Conservation (phyloP, 2,113 vertebrate species). For the Erinaceus europaeus region DNA sequence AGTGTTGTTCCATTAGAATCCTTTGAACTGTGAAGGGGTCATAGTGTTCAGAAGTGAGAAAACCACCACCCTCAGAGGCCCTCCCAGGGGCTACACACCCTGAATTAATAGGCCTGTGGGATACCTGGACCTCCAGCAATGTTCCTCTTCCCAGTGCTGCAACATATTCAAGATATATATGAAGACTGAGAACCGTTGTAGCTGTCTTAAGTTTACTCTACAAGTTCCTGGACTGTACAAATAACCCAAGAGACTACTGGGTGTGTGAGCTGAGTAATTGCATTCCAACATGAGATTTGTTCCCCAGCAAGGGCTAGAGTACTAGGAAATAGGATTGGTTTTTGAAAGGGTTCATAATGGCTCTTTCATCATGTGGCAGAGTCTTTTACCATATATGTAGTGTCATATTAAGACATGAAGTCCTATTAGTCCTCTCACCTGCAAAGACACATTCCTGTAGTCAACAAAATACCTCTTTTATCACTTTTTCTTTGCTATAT, state of each 20-base stretch:
- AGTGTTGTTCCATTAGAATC: not conserved
- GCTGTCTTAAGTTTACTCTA: not conserved
- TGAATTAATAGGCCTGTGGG: constrained; percentile 29
- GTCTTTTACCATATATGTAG: not conserved
- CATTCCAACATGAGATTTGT: not conserved
- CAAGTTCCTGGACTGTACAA: not conserved
- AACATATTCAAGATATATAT: not conserved
- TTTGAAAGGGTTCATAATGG: not conserved
- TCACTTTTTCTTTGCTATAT: not conserved
- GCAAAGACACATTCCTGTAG: no score
- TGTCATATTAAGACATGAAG: not conserved
- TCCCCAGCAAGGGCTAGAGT: not conserved
- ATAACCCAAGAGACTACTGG: not conserved
- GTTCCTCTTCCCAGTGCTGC: not conserved
- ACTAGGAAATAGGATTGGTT: not conserved
- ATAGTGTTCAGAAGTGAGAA: constrained; percentile 56
- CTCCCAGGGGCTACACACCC: not conserved
- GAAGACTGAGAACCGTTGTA: not conserved
- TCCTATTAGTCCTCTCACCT: not conserved
- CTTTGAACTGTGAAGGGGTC: constrained; percentile 55
- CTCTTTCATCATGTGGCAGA: not conserved
- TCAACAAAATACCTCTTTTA: not conserved
- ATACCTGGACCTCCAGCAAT: not conserved
- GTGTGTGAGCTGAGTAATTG: not conserved
- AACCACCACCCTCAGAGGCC: not conserved